phyloP scores from a whole-genome alignment of 2,888 invertebrate genomes.

The Andrena marginata region DNA sequence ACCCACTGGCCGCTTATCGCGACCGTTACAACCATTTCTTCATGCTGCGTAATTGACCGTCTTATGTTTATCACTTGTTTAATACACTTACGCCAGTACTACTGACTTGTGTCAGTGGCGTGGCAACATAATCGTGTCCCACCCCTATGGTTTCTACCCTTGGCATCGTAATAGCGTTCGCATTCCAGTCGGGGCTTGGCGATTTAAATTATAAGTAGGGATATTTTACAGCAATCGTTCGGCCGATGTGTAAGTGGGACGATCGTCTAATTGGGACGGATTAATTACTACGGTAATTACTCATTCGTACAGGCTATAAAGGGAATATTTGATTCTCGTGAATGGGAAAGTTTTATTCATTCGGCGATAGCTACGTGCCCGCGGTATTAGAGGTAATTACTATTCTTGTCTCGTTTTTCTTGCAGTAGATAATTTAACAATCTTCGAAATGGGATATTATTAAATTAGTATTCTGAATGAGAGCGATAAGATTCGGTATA shows the following conservation, averaged over 20 bases:
- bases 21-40: constrained; percentile 51
- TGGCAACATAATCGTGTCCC: neutral
- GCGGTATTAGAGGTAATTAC: no score
- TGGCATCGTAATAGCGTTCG: neutral
- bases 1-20: constrained; percentile 8
- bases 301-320: no score
- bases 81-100: constrained; percentile 3
- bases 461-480: no score
- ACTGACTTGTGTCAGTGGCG: neutral
- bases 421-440: no score
- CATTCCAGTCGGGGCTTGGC: neutral
- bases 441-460: no score
- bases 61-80: constrained; percentile 60
- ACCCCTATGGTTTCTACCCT: neutral
- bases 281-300: no score
- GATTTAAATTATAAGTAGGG: neutral
- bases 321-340: no score
- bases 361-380: no score
- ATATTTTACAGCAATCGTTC: constrained; percentile 5
- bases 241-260: neutral
- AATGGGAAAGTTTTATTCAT: no score
- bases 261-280: no score
- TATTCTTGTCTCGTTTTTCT: no score
- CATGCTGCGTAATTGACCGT: constrained; percentile 54
- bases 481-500: no score